Conservation (phyloP, 2,113 vertebrate genomes). For the Puntigrus tetrazona region DNA sequence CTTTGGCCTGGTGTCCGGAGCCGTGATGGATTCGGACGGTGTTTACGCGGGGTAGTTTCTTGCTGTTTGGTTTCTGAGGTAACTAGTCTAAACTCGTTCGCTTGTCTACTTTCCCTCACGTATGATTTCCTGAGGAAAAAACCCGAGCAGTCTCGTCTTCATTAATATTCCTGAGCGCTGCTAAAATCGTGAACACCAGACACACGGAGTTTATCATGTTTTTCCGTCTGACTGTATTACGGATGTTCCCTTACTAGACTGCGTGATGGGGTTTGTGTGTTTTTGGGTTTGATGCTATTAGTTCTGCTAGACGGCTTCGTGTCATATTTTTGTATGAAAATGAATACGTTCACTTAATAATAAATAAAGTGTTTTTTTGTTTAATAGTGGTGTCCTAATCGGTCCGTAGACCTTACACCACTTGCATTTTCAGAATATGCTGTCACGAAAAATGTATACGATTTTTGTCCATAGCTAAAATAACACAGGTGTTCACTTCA, state of each 20-base stretch:
- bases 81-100: conserved; percentile 63
- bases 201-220: neutral
- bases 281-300: neutral
- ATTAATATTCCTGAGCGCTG: conserved; percentile 53
- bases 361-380: neutral
- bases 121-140: conserved; percentile 58
- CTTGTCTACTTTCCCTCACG: conserved; percentile 64
- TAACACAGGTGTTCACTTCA: neutral
- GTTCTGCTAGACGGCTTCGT: too few relatives aligned
- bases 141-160: conserved; percentile 37
- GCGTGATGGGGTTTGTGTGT: neutral
- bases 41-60: neutral
- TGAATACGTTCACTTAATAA: too few relatives aligned
- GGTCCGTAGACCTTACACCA: neutral
- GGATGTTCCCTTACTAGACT: neutral
- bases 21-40: neutral
- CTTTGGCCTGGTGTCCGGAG: neutral
- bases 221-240: neutral
- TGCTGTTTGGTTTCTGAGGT: conserved; percentile 60
- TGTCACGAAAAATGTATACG: neutral
- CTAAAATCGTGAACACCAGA: conserved; percentile 27
- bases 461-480: neutral
- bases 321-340: too few relatives aligned
- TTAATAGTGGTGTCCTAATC: neutral
- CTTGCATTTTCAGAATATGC: neutral